A percentile compares a stretch with the other conserved stretches of the same genome.
phyloP scores from a whole-genome alignment of 2,113 vertebrate genomes.

The Alethe castanea region DNA sequence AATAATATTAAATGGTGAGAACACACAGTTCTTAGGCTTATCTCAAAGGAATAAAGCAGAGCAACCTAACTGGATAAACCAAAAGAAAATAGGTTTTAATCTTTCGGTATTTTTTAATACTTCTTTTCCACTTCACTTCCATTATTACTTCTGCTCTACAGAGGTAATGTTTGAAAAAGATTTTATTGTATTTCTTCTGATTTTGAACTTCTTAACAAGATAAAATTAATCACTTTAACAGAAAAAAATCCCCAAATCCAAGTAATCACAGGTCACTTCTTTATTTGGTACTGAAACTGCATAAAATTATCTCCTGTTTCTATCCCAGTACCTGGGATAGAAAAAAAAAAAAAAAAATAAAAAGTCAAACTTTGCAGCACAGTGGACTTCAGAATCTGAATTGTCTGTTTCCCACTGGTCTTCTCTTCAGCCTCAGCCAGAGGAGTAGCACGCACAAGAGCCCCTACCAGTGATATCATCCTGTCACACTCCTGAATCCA shows the following conservation, averaged over 20 bases:
- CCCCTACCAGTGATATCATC: not conserved
- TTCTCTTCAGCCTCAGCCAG: not conserved
- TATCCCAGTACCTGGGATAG: not conserved
- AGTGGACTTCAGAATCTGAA: not conserved
- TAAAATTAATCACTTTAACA: not conserved
- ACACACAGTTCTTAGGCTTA: not conserved
- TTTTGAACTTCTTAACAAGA: not conserved
- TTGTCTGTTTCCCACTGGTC: not conserved
- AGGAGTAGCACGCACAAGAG: not conserved
- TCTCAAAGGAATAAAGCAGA: not conserved
- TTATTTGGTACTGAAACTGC: not conserved
- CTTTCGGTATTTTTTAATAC: not conserved
- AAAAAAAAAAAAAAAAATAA: not conserved
- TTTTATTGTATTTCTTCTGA: not conserved
- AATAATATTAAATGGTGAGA: not conserved
- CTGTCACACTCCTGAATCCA: not conserved
- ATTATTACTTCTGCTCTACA: not conserved
- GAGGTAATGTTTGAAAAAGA: not conserved
- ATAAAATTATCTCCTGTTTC: not conserved
- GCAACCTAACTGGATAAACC: not conserved
- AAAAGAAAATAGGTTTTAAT: not conserved
- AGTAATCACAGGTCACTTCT: not conserved
- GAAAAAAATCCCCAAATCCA: not conserved
- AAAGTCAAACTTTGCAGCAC: not conserved
- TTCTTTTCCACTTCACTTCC: not conserved